Evolutionary conservation across 2,888 invertebrate genomes (phyloP).

Genomic region (Hedychridium roseum): DNA sequence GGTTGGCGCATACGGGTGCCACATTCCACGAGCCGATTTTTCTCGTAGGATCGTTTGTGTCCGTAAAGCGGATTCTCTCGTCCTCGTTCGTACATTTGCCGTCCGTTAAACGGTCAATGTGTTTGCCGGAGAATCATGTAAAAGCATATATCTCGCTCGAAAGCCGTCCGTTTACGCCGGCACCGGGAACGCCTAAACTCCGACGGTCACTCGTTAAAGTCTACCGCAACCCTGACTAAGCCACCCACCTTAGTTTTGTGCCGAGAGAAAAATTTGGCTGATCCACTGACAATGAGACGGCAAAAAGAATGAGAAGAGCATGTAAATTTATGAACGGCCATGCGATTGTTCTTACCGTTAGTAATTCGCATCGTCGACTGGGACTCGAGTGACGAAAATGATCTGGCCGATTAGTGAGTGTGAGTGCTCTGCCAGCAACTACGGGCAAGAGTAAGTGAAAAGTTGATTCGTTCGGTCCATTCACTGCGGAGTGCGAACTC

Average conservation of each 20-base stretch:
- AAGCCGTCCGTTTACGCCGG: too few species aligned
- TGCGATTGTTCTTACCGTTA: neutral
- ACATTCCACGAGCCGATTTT: slow-evolving; percentile 31
- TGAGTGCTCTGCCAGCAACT: too few species aligned
- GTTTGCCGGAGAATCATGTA: too few species aligned
- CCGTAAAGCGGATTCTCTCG: neutral
- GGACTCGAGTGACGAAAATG: slow-evolving; percentile 2
- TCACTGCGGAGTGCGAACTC: slow-evolving; percentile 38
- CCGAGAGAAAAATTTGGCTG: too few species aligned
- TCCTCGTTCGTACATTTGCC: neutral
- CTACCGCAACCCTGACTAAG: too few species aligned
- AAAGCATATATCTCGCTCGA: too few species aligned
- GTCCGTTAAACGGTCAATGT: neutral
- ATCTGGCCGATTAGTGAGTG: neutral
- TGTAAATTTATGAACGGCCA: neutral
- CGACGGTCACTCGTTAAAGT: too few species aligned
- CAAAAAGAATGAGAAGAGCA: neutral
- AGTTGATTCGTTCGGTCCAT: slow-evolving; percentile 39
- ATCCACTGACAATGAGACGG: too few species aligned
- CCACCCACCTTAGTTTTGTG: too few species aligned
- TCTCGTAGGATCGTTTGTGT: slow-evolving; percentile 18
- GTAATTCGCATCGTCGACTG: neutral
- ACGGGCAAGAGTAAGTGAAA: slow-evolving; percentile 29
- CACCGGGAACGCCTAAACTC: too few species aligned
- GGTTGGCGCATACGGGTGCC: slow-evolving; percentile 9